Evolutionary conservation across 1,140 invertebrate species (phyloP).

Genomic region (Diorhabda carinulata): DNA sequence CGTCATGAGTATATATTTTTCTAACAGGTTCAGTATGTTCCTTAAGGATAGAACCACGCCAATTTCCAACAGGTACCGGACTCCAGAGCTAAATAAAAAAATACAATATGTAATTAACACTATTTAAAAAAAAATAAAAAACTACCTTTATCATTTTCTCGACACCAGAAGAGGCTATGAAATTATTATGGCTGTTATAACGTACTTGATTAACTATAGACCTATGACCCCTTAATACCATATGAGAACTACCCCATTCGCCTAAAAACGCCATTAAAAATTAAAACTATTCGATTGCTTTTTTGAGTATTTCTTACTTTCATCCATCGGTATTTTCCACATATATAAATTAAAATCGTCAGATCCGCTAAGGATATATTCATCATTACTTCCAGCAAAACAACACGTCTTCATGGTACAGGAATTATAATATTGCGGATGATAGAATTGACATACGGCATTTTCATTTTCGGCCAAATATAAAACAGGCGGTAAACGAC

Average conservation of each 20-base stretch:
- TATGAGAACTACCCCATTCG: slow-evolving; percentile 61
- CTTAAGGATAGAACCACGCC: slow-evolving; percentile 54
- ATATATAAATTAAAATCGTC: slow-evolving; percentile 95
- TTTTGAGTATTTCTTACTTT: slow-evolving; percentile 46
- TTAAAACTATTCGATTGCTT: slow-evolving; percentile 9
- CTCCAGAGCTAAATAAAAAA: slow-evolving; percentile 69
- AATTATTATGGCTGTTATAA: slow-evolving; percentile 77
- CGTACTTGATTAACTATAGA: slow-evolving; percentile 96
- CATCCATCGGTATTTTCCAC: slow-evolving; percentile 79
- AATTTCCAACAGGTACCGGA: slow-evolving; percentile 60
- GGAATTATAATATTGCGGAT: slow-evolving; percentile 89
- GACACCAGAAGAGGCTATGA: slow-evolving; percentile 90
- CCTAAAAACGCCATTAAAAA: slow-evolving; percentile 27
- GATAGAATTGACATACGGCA: slow-evolving; percentile 81
- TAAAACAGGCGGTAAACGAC: slow-evolving; percentile 78
- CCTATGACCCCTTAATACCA: slow-evolving; percentile 83
- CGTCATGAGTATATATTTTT: slow-evolving; percentile 78
- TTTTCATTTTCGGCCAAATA: slow-evolving; percentile 66
- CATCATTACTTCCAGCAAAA: slow-evolving; percentile 86
- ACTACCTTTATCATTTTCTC: slow-evolving; percentile 70
- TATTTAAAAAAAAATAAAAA: neutral
- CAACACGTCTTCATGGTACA: slow-evolving; percentile 96
- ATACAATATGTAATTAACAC: neutral
- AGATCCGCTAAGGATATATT: slow-evolving; percentile 86
- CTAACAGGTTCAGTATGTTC: slow-evolving; percentile 63